phyloP scores from a whole-genome alignment of 1,140 invertebrate species.

The Megalonaias nervosa region DNA sequence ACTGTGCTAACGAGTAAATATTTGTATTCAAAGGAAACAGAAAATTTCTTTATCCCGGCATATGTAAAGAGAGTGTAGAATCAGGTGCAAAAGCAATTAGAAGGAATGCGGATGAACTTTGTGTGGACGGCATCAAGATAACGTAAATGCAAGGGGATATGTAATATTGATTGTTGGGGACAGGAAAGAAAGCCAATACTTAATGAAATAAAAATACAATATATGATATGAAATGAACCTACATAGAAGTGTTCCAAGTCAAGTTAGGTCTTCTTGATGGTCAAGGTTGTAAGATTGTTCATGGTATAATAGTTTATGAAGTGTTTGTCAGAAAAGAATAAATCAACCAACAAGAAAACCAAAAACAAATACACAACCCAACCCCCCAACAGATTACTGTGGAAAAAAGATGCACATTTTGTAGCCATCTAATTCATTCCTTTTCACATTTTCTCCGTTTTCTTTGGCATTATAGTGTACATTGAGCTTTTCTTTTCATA shows the following conservation, averaged over 20 bases:
- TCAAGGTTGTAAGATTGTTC: background rate
- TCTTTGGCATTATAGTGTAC: no score
- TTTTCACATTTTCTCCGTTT: no score
- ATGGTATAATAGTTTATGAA: background rate
- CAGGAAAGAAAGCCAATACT: slow-evolving; percentile 1
- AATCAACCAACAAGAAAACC: no score
- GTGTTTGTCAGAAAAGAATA: background rate
- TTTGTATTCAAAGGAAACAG: background rate
- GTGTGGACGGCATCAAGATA: slow-evolving; percentile 7
- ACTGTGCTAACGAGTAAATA: slow-evolving; percentile 2
- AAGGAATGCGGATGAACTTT: background rate
- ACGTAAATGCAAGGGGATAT: background rate
- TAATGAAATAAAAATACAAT: background rate
- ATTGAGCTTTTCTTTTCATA: no score
- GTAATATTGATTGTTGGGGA: slow-evolving; percentile 15
- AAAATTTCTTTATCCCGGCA: slow-evolving; percentile 6
- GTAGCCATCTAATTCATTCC: no score
- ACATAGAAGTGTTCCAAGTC: background rate
- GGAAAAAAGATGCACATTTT: no score
- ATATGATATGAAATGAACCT: no score
- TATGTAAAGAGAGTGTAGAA: slow-evolving; percentile 1
- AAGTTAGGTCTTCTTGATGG: background rate
- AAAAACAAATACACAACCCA: no score
- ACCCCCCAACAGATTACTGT: no score
- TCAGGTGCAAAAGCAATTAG: background rate